Evolutionary conservation across 2,888 invertebrate species (phyloP).

Genomic region (Lochmaea capreae): DNA sequence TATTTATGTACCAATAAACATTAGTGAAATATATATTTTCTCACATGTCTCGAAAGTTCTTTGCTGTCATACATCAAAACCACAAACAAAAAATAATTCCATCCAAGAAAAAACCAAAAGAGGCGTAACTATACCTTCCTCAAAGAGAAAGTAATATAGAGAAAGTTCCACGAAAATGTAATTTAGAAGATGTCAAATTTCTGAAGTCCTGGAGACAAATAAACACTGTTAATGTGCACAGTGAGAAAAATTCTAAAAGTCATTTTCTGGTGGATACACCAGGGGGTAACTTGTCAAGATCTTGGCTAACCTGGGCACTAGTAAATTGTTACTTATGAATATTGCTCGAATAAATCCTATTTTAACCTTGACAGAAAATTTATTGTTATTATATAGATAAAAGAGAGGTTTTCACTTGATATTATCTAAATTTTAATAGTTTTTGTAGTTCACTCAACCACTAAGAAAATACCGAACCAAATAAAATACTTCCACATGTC

Average conservation of each 20-base stretch:
- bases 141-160: background rate
- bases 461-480: too few relatives aligned
- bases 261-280: conserved; percentile 9
- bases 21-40: too few relatives aligned
- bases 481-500: too few relatives aligned
- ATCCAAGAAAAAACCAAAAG: conserved; percentile 22
- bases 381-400: background rate
- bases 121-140: conserved; percentile 13
- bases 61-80: background rate
- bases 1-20: too few relatives aligned
- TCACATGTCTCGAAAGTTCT: too few relatives aligned
- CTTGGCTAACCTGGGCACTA: background rate
- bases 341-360: conserved; percentile 19
- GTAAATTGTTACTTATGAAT: conserved; percentile 17
- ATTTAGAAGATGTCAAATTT: conserved; percentile 31
- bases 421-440: too few relatives aligned
- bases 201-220: conserved; percentile 24
- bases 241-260: conserved; percentile 23
- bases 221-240: conserved; percentile 27
- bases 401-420: too few relatives aligned
- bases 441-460: too few relatives aligned
- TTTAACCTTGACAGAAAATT: background rate
- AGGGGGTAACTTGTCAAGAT: conserved; percentile 26
- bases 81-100: conserved; percentile 18
- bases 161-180: conserved; percentile 28